phyloP scores from a whole-genome alignment of 2,888 invertebrate species.

The Pachliopta kotzebuea region DNA sequence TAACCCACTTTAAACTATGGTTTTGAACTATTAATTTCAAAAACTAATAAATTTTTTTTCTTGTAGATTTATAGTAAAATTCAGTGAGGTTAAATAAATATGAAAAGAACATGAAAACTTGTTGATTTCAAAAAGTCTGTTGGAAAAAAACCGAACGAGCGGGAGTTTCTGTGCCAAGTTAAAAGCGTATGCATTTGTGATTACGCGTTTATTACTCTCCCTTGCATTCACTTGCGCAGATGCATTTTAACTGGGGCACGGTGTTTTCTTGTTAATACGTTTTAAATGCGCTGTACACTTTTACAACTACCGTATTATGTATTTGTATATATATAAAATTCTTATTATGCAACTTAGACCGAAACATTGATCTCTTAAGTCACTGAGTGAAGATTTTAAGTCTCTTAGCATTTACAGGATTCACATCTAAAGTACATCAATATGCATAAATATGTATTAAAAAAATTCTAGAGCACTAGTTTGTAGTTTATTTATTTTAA shows the following conservation, averaged over 20 bases:
- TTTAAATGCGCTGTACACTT: not conserved
- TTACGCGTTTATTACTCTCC: constrained; percentile 29
- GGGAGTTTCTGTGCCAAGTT: constrained; percentile 18
- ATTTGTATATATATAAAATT: not conserved
- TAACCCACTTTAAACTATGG: too few relatives aligned
- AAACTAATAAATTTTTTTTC: too few relatives aligned
- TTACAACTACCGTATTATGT: not conserved
- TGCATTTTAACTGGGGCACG: constrained; percentile 24
- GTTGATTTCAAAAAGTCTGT: constrained; percentile 6
- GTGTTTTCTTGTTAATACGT: constrained; percentile 17
- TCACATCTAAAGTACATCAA: not conserved
- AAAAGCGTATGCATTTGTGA: constrained; percentile 28
- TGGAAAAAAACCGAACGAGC: not conserved
- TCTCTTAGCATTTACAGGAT: not conserved
- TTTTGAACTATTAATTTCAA: too few relatives aligned
- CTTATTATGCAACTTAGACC: not conserved
- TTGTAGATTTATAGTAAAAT: too few relatives aligned
- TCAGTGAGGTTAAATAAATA: too few relatives aligned
- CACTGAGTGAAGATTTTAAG: not conserved
- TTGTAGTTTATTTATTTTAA: too few relatives aligned
- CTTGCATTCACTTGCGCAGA: constrained; percentile 24
- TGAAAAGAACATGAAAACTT: not conserved
- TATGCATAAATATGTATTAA: too few relatives aligned
- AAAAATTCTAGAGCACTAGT: too few relatives aligned
- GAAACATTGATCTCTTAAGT: not conserved